Base-by-base conservation (phyloP, 2,113 vertebrate species). In the Ailurus styani region DNA sequence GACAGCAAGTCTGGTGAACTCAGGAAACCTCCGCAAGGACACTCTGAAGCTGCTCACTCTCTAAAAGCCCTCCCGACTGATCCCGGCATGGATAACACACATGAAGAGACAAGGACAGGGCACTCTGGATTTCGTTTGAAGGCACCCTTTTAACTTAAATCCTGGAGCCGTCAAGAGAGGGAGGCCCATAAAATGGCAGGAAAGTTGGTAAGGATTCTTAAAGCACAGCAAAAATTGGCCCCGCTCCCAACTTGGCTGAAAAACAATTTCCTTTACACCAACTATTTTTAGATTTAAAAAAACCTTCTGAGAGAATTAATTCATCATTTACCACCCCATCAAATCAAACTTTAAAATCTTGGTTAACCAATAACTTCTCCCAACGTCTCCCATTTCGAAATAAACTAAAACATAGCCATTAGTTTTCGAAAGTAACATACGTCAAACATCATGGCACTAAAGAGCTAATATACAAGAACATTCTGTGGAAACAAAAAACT, bases 221-320 rank as follows among this genome's bases (percentile, higher is more conserved):
- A 27, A 66, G 29, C 31, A 6, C 27, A 66, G 25, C 7, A 57
- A 68, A 95, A 91, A n/a, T 23, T 47, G 86, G 55, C 37, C 60
- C 18, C 29, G 37, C 47, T 96, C 66, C 54, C 40, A 90, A 54
- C 20, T 87, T 37, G 47, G 10, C 17, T 90, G 57, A 93, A 73
- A 85, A 96, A 50, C 7, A 31, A 87, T 18, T n/a, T 50, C 40
- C 45, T 89, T 81, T 42, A 81, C 40, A 77, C 62, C 47, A 90
- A 92, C n/a, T 77, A 84, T 62, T 93, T 97, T 97, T 91, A 62
- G 78, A 93, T 75, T 81, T 64, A 57, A 97, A 96, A 95, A 40
- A 72, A 70, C 91, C 62, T 96, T 85, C 83, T 87, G 27, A 87
- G 95, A 97, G 77, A 97, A 96, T 70, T 50, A 86, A 87, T 89